Conservation (phyloP, 2,113 vertebrate species). For the Rhombomys opimus region DNA sequence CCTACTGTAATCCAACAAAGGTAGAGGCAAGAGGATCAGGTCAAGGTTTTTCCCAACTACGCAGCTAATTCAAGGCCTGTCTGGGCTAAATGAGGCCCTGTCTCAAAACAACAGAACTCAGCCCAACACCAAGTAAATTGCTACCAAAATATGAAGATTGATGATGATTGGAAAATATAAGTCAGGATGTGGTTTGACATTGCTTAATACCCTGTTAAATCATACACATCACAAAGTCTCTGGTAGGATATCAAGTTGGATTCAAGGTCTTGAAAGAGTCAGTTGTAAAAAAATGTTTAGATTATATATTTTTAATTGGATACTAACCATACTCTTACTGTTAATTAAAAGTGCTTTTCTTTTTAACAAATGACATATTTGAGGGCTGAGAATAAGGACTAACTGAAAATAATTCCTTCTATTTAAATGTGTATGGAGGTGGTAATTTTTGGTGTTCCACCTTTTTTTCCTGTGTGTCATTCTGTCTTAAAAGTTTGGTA, state of each 20-base stretch:
- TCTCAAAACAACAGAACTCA: neutral
- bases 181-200: neutral
- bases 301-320: neutral
- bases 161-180: neutral
- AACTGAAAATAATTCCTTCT: neutral
- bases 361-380: neutral
- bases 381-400: neutral
- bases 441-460: neutral
- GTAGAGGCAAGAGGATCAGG: neutral
- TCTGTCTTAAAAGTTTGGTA: neutral
- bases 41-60: neutral
- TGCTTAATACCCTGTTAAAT: neutral
- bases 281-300: neutral
- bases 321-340: neutral
- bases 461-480: neutral
- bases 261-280: conserved; percentile 10
- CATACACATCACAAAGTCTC: neutral
- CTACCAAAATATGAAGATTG: conserved; percentile 19
- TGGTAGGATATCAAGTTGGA: neutral
- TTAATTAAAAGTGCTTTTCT: conserved; percentile 39
- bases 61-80: neutral
- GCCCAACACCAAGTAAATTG: neutral
- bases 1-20: neutral
- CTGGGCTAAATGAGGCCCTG: neutral
- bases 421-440: neutral